Evolutionary conservation across 1,140 invertebrate species (phyloP).

Genomic region (Drosophila jambulina): DNA sequence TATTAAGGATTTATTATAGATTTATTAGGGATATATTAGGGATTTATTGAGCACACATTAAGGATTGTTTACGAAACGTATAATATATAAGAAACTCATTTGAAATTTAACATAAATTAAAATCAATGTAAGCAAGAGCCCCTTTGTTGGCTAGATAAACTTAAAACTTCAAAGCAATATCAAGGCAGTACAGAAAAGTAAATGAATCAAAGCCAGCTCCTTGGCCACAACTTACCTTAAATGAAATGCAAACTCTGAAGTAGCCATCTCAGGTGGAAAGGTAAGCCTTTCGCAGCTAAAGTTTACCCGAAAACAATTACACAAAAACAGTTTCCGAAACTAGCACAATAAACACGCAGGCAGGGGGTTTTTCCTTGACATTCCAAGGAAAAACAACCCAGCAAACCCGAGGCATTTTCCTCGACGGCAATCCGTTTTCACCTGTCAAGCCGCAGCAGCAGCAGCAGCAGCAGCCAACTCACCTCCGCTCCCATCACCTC

Average conservation of each 20-base stretch:
- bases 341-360: neutral
- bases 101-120: neutral
- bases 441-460: conserved; percentile 10
- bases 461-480: neutral
- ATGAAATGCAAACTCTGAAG: neutral
- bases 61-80: neutral
- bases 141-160: too few species aligned
- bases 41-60: neutral
- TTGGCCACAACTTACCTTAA: too few species aligned
- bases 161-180: neutral
- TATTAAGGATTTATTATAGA: neutral
- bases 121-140: neutral
- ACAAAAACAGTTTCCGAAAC: conserved; percentile 10
- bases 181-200: neutral
- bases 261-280: conserved; percentile 3
- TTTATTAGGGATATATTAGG: neutral
- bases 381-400: neutral
- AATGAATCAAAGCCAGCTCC: neutral
- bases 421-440: conserved; percentile 15
- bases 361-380: neutral
- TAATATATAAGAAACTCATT: too few species aligned
- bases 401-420: neutral
- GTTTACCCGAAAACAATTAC: conserved; percentile 19
- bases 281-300: neutral
- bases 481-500: neutral